phyloP scores from a whole-genome alignment of 2,113 vertebrate genomes.

The Siniperca chuatsi region DNA sequence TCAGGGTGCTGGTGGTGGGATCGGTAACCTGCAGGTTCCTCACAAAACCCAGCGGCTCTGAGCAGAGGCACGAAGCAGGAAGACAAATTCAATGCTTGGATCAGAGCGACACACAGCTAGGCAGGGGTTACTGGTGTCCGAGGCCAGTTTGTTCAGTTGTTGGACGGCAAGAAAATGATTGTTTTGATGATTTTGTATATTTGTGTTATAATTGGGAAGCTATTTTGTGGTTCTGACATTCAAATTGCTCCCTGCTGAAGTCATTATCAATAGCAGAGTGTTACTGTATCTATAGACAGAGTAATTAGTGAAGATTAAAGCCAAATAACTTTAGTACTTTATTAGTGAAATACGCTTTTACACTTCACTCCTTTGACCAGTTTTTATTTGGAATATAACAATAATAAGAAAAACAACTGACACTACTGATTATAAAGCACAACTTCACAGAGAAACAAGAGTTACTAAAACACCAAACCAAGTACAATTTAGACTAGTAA shows the following conservation, averaged over 20 bases:
- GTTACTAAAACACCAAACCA: background rate
- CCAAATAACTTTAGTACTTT: too few species aligned
- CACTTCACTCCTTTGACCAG: background rate
- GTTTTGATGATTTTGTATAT: background rate
- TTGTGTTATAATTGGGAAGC: background rate
- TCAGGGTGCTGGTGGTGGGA: slow-evolving; percentile 93
- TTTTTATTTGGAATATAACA: background rate
- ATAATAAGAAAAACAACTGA: background rate
- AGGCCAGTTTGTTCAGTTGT: slow-evolving; percentile 12
- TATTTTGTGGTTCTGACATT: background rate
- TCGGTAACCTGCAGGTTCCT: slow-evolving; percentile 93
- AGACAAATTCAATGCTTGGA: background rate
- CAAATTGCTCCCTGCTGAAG: background rate
- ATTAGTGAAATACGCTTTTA: background rate
- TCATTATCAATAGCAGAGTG: background rate
- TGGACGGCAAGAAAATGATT: background rate
- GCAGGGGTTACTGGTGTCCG: slow-evolving; percentile 1
- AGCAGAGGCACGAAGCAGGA: slow-evolving; percentile 16
- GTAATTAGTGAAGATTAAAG: background rate
- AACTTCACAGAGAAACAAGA: background rate
- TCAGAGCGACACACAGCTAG: slow-evolving; percentile 4
- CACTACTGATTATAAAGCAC: too few species aligned
- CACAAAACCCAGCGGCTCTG: slow-evolving; percentile 91
- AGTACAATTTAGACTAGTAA: background rate
- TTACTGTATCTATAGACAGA: background rate